phyloP scores from a whole-genome alignment of 1,140 invertebrate genomes.

The Megathymus violae region DNA sequence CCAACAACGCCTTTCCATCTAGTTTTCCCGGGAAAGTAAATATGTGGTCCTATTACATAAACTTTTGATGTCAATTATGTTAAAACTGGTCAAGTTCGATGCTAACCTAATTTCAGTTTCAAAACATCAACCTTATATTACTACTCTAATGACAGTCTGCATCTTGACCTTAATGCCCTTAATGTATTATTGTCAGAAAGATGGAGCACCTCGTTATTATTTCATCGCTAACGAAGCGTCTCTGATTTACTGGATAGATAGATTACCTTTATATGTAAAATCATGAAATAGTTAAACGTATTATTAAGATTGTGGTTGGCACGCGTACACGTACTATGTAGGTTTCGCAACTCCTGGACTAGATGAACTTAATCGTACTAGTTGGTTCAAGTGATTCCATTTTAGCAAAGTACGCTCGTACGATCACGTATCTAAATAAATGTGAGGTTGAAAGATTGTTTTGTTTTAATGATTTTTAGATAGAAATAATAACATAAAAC shows the following conservation, averaged over 20 bases:
- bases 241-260: conserved; percentile 29
- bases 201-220: conserved; percentile 24
- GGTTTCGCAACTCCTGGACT: conserved; percentile 8
- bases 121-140: conserved; percentile 19
- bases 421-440: too few relatives aligned
- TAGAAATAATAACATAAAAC: too few relatives aligned
- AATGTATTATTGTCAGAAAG: conserved; percentile 30
- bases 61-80: neutral
- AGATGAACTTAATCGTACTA: too few relatives aligned
- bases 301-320: conserved; percentile 14
- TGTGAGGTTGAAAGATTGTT: too few relatives aligned
- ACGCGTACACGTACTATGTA: conserved; percentile 9
- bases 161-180: conserved; percentile 30
- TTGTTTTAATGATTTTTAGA: too few relatives aligned
- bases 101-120: conserved; percentile 14
- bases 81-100: conserved; percentile 16
- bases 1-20: too few relatives aligned
- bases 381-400: too few relatives aligned
- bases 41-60: too few relatives aligned
- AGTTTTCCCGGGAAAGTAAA: too few relatives aligned
- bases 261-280: conserved; percentile 25
- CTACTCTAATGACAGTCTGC: conserved; percentile 11
- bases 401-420: too few relatives aligned
- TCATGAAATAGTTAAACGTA: conserved; percentile 17
- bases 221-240: conserved; percentile 30